Conservation (phyloP, 2,888 invertebrate genomes). For the Nebria brevicollis region DNA sequence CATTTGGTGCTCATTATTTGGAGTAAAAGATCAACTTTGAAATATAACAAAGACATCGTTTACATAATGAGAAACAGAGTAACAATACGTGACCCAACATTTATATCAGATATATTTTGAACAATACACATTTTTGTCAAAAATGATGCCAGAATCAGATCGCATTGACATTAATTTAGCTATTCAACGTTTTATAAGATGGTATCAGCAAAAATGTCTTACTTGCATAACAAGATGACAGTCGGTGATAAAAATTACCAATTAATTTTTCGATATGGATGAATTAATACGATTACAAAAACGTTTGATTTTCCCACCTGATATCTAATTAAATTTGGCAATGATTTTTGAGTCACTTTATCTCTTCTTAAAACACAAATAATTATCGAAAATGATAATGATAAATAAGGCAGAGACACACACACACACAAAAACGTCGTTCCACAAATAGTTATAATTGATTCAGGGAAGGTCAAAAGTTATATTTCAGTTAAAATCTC, state of each 20-base stretch:
- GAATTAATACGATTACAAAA: conserved; percentile 20
- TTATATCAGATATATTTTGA: neutral
- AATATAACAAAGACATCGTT: neutral
- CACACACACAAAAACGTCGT: no score
- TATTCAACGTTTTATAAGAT: conserved; percentile 40
- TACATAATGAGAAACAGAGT: neutral
- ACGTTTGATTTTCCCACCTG: neutral
- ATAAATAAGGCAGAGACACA: no score
- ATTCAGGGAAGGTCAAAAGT: no score
- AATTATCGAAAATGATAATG: neutral
- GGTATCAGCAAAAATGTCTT: conserved; percentile 26
- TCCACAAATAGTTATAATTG: no score
- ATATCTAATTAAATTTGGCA: neutral
- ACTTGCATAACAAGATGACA: conserved; percentile 30
- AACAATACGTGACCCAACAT: neutral
- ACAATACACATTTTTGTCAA: neutral
- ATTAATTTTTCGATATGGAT: conserved; percentile 43
- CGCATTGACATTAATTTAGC: conserved; percentile 41
- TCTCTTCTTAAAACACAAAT: neutral
- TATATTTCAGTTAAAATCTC: no score
- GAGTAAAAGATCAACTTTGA: neutral
- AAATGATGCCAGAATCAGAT: conserved; percentile 36
- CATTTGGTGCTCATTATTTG: neutral
- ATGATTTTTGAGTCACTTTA: neutral
- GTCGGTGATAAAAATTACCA: conserved; percentile 37